These are phyloP conservation scores for Silvanus unidentatus DNA, from an alignment of 2,888 invertebrate species.

Conservation along the genomic window DNA sequence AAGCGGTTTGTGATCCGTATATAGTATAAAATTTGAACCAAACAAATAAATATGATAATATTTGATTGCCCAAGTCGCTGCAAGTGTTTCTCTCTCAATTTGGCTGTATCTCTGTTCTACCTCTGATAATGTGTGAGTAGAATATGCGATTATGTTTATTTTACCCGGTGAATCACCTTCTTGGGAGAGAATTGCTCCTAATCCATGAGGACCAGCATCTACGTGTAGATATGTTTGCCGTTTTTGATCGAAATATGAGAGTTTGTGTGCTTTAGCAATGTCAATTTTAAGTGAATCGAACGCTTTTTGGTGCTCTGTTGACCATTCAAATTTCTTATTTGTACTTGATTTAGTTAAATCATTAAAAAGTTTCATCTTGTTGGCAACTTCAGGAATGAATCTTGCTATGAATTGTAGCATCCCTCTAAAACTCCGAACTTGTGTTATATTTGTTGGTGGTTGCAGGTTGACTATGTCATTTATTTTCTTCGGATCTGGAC, in stretches of 20 bases:
- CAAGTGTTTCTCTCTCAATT: constrained; percentile 9
- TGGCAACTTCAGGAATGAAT: constrained; percentile 12
- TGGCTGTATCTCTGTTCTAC: constrained; percentile 8
- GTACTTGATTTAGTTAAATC: too few species aligned
- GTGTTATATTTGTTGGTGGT: constrained; percentile 1
- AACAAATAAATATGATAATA: constrained; percentile 11
- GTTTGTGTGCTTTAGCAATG: background rate
- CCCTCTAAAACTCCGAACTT: constrained; percentile 4
- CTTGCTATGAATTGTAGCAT: constrained; percentile 11
- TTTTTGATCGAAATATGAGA: constrained; percentile 12
- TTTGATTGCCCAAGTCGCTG: constrained; percentile 9
- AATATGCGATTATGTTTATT: constrained; percentile 8
- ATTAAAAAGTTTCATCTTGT: background rate
- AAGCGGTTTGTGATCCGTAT: constrained; percentile 11
- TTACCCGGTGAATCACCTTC: background rate
- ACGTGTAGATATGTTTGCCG: constrained; percentile 11
- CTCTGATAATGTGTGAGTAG: constrained; percentile 4
- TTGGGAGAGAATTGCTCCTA: constrained; percentile 8
- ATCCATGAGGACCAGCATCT: constrained; percentile 13
- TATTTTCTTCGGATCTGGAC: background rate
- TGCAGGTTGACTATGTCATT: constrained; percentile 5
- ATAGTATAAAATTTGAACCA: constrained; percentile 5
- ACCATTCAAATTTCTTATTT: too few species aligned
- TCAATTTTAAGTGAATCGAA: too few species aligned
- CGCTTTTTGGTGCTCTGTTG: too few species aligned